Percentiles rank a stretch among this genome's conserved stretches.
phyloP scores from a whole-genome alignment of 2,888 invertebrate genomes.

The Scotopteryx bipunctaria region DNA sequence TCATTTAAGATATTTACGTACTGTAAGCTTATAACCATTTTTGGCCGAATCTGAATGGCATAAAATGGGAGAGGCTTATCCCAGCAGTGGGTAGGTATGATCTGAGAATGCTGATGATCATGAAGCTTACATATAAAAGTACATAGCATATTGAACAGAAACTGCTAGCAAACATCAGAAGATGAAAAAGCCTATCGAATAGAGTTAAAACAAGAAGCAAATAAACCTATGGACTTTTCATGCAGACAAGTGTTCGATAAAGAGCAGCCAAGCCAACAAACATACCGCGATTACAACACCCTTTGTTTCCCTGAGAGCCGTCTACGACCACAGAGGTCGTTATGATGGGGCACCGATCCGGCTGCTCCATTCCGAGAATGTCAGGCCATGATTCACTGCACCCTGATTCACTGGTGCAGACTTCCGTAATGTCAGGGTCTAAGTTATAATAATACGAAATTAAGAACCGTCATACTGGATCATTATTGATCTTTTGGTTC shows the following conservation, averaged over 20 bases:
- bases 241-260: constrained; percentile 2
- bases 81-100: too few relatives aligned
- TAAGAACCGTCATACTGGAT: too few relatives aligned
- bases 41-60: too few relatives aligned
- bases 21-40: too few relatives aligned
- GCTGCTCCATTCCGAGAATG: constrained; percentile 19
- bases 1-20: too few relatives aligned
- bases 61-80: too few relatives aligned
- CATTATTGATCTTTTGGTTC: too few relatives aligned
- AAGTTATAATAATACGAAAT: not conserved
- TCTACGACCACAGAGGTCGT: constrained; percentile 30
- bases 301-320: constrained; percentile 25
- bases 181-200: too few relatives aligned
- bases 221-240: not conserved
- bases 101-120: too few relatives aligned
- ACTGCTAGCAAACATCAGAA: too few relatives aligned
- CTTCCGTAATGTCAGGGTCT: not conserved
- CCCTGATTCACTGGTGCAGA: constrained; percentile 10
- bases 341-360: constrained; percentile 31
- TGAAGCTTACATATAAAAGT: too few relatives aligned
- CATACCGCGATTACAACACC: constrained; percentile 14
- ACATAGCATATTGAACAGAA: too few relatives aligned
- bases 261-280: not conserved
- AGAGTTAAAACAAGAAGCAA: not conserved
- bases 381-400: constrained; percentile 22